A percentile compares a stretch with the other conserved stretches of the same genome.
phyloP scores from a whole-genome alignment of 1,140 invertebrate genomes.

The Drosophila aff. region DNA sequence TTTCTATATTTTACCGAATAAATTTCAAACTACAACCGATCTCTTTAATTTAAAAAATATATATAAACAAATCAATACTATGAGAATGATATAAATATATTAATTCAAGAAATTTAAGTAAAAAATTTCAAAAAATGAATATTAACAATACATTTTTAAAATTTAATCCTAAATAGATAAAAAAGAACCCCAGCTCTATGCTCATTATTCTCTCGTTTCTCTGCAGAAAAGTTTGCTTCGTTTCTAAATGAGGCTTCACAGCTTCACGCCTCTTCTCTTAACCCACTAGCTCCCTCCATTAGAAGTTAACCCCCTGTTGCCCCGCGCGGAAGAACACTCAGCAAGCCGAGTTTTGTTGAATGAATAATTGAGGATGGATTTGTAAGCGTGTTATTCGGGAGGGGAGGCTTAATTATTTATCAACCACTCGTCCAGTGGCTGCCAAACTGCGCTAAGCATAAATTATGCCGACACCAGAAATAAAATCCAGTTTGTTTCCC shows the following conservation, averaged over 20 bases:
- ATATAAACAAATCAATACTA: too few relatives aligned
- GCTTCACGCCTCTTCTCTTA: slow-evolving; percentile 40
- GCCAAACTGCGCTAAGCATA: slow-evolving; percentile 62
- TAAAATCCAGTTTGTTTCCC: slow-evolving; percentile 37
- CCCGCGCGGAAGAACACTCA: slow-evolving; percentile 10
- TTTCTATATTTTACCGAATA: too few relatives aligned
- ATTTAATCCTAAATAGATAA: too few relatives aligned
- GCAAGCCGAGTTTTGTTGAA: slow-evolving; percentile 53
- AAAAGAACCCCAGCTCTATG: not conserved
- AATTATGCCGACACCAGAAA: slow-evolving; percentile 62
- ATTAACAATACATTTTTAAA: too few relatives aligned
- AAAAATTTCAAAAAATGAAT: too few relatives aligned
- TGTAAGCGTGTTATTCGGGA: slow-evolving; percentile 50
- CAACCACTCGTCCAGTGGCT: slow-evolving; percentile 49
- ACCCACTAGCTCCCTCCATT: slow-evolving; percentile 10
- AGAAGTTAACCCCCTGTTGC: slow-evolving; percentile 14
- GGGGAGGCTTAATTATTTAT: slow-evolving; percentile 59
- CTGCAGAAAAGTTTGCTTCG: slow-evolving; percentile 11
- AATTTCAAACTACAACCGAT: too few relatives aligned
- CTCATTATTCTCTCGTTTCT: not conserved
- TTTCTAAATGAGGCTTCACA: slow-evolving; percentile 63
- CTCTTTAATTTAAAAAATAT: too few relatives aligned
- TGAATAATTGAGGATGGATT: slow-evolving; percentile 72
- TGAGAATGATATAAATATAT: too few relatives aligned
- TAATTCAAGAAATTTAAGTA: too few relatives aligned